Percentiles rank a stretch among this genome's conserved stretches.
Conservation (phyloP, 2,888 invertebrate species). For the Andrena bicolor region DNA sequence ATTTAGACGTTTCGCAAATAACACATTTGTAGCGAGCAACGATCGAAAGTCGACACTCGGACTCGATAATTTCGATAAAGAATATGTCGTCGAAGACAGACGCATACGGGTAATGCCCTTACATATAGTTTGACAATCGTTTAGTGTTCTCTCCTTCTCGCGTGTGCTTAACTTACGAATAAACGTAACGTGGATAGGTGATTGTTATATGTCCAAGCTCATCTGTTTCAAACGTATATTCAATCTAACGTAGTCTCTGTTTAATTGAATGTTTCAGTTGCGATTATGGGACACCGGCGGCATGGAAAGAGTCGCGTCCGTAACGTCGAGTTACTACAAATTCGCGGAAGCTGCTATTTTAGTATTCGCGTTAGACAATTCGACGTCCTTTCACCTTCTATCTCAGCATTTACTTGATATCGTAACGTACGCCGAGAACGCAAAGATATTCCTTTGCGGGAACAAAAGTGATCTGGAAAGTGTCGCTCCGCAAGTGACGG, state of each 20-base stretch:
- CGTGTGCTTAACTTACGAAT: slow-evolving; percentile 7
- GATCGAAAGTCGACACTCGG: slow-evolving; percentile 96
- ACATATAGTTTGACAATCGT: slow-evolving; percentile 33
- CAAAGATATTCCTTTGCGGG: slow-evolving; percentile 97
- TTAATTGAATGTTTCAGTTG: slow-evolving; percentile 87
- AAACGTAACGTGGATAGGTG: background rate
- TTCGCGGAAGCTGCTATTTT: slow-evolving; percentile 97
- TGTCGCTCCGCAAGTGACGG: slow-evolving; percentile 91
- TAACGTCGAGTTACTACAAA: slow-evolving; percentile 98
- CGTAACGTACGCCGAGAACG: slow-evolving; percentile 97
- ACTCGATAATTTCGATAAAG: slow-evolving; percentile 95
- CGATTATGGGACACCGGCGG: slow-evolving; percentile 99
- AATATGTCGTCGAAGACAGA: slow-evolving; percentile 91
- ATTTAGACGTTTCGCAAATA: slow-evolving; percentile 95
- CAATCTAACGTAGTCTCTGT: slow-evolving; percentile 55
- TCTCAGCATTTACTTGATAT: slow-evolving; percentile 97
- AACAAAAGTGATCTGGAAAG: slow-evolving; percentile 95
- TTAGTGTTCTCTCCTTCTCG: slow-evolving; percentile 28
- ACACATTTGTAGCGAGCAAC: slow-evolving; percentile 93
- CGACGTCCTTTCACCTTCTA: slow-evolving; percentile 95
- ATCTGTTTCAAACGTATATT: background rate
- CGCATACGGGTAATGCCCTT: slow-evolving; percentile 90
- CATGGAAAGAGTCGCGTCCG: slow-evolving; percentile 97
- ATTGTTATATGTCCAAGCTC: background rate
- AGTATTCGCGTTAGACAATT: slow-evolving; percentile 95